Conservation (phyloP, 2,797 vertebrate species). For the Mormyrops attenuatus region DNA sequence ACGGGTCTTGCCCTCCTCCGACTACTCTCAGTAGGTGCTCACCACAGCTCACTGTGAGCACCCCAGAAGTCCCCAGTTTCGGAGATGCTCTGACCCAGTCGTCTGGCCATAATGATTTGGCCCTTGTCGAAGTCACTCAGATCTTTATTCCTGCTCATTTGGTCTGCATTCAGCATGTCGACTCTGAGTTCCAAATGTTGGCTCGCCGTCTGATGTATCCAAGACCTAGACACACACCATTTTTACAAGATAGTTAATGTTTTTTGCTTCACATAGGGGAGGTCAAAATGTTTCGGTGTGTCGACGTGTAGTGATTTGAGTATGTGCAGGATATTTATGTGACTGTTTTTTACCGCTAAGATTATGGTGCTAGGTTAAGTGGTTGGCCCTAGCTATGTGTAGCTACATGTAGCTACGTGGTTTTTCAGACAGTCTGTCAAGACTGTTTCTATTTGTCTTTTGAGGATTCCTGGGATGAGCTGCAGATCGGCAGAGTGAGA, state of each 20-base stretch:
- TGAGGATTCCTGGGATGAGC: slow-evolving; percentile 82
- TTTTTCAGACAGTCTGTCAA: background rate
- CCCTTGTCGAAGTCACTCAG: too few species aligned
- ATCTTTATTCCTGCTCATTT: too few species aligned
- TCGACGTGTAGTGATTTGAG: background rate
- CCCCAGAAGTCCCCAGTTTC: too few species aligned
- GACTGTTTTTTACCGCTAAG: background rate
- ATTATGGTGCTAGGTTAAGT: background rate
- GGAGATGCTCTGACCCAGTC: too few species aligned
- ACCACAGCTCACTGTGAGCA: background rate
- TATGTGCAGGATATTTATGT: background rate
- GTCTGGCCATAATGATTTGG: too few species aligned
- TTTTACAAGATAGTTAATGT: background rate
- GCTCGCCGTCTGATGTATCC: too few species aligned
- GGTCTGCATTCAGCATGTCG: too few species aligned
- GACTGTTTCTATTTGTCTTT: background rate
- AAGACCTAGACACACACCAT: background rate
- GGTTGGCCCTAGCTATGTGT: background rate
- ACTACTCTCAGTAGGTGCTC: background rate
- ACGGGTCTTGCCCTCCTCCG: background rate
- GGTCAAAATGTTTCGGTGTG: background rate
- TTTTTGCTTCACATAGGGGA: background rate
- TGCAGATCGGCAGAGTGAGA: slow-evolving; percentile 75
- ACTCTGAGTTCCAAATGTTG: background rate
- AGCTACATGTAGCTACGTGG: background rate